A percentile compares a stretch with the other conserved stretches of the same genome.
Conservation (phyloP, 1,140 invertebrate species). For the Nautilus pompilius region DNA sequence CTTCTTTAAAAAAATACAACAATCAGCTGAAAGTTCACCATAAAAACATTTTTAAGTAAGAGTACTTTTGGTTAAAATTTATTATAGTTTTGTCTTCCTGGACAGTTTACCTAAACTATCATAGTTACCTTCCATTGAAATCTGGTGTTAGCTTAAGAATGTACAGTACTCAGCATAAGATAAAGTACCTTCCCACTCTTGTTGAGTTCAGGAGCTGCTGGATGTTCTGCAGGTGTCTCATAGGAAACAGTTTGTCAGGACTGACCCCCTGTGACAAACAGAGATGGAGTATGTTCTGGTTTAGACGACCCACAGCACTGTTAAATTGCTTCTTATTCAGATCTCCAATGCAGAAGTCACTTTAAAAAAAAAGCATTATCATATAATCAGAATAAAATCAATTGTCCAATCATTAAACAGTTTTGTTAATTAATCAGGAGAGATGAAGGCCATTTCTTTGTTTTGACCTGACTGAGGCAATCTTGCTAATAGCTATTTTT, state of each 20-base stretch:
- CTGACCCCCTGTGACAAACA: conserved; percentile 77
- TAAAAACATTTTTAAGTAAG: neutral
- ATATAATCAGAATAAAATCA: no score
- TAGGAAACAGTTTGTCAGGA: conserved; percentile 63
- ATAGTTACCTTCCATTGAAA: neutral
- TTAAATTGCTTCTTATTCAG: conserved; percentile 71
- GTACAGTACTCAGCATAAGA: neutral
- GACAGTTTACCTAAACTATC: neutral
- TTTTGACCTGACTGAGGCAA: no score
- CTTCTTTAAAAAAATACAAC: neutral
- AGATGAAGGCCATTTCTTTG: no score
- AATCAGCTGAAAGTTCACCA: neutral
- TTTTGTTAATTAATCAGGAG: no score
- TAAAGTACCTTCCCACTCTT: conserved; percentile 67
- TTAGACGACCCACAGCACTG: conserved; percentile 72
- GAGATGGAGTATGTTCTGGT: conserved; percentile 77
- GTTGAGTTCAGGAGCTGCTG: conserved; percentile 67
- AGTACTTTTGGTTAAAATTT: neutral
- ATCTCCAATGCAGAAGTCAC: conserved; percentile 72
- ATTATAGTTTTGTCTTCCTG: neutral
- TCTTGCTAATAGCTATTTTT: no score
- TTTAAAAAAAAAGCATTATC: conserved; percentile 54
- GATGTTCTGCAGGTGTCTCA: conserved; percentile 72
- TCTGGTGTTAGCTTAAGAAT: neutral
- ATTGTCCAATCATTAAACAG: no score